These are phyloP conservation scores for Pycnonotus jocosus DNA, from an alignment of 2,113 vertebrate species.

Conservation along the genomic window DNA sequence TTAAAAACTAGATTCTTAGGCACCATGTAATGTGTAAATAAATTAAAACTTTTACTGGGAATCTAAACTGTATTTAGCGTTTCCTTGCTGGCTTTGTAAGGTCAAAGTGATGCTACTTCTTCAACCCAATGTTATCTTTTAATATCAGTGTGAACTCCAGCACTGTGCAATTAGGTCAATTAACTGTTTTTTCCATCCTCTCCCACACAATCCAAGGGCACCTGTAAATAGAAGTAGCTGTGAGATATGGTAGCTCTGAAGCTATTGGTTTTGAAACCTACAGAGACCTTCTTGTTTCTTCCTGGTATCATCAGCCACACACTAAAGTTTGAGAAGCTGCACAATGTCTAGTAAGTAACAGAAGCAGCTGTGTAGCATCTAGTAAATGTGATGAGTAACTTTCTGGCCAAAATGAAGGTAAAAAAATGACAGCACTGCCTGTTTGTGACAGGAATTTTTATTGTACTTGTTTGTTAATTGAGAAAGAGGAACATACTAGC, in stretches of 20 bases:
- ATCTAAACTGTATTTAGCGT: not conserved
- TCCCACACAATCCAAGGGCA: not conserved
- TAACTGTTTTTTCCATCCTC: not conserved
- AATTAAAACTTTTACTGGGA: not conserved
- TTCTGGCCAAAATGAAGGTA: not conserved
- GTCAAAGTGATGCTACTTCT: not conserved
- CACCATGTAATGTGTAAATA: not conserved
- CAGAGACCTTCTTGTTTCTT: not conserved
- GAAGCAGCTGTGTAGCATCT: not conserved
- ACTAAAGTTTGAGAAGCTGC: not conserved
- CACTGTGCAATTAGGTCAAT: not conserved
- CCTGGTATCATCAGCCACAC: not conserved
- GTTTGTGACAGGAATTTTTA: slow-evolving; percentile 73
- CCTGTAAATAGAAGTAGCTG: not conserved
- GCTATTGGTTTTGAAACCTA: not conserved
- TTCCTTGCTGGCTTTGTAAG: not conserved
- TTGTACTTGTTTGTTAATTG: slow-evolving; percentile 70
- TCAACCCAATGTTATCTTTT: not conserved
- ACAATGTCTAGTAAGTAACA: not conserved
- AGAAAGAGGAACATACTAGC: slow-evolving; percentile 67
- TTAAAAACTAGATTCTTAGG: not conserved
- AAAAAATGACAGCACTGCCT: slow-evolving; percentile 61
- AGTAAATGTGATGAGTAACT: not conserved
- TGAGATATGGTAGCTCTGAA: not conserved
- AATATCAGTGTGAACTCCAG: not conserved